phyloP scores from a whole-genome alignment of 92 coral and sea anemone genomes.

The Epizoanthus illoricatus region DNA sequence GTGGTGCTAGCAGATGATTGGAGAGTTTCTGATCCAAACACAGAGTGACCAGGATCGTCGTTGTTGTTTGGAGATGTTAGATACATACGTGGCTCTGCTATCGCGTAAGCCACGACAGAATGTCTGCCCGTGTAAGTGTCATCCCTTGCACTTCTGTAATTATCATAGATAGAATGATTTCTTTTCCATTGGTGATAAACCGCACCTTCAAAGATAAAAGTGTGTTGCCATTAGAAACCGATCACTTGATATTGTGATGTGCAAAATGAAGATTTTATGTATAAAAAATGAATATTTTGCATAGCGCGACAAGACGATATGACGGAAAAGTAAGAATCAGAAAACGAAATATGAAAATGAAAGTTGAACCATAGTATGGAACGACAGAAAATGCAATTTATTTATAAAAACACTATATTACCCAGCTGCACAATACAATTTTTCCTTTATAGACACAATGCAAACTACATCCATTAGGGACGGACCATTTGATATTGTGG shows the following conservation, averaged over 20 bases:
- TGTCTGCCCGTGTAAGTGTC: not conserved
- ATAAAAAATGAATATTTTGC: no score
- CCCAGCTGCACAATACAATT: no score
- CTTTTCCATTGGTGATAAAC: not conserved
- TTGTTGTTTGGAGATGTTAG: not conserved
- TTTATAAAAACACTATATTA: no score
- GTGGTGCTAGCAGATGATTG: not conserved
- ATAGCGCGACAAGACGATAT: no score
- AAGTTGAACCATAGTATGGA: no score
- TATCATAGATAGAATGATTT: slow-evolving; percentile 27
- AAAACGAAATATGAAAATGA: no score
- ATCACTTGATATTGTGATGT: not conserved
- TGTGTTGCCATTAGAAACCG: not conserved
- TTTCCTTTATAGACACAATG: no score
- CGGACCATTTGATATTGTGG: no score
- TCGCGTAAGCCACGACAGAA: slow-evolving; percentile 30
- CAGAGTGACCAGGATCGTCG: not conserved
- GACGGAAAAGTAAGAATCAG: no score
- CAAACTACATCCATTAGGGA: no score
- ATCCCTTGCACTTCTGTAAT: not conserved
- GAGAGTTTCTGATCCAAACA: not conserved
- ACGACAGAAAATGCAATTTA: no score
- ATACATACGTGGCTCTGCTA: slow-evolving; percentile 39
- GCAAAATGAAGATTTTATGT: not conserved
- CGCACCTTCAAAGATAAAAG: not conserved